A percentile compares a stretch with the other conserved stretches of the same genome.
Conservation (phyloP, 1,140 invertebrate species). For the Drosophila saltans region DNA sequence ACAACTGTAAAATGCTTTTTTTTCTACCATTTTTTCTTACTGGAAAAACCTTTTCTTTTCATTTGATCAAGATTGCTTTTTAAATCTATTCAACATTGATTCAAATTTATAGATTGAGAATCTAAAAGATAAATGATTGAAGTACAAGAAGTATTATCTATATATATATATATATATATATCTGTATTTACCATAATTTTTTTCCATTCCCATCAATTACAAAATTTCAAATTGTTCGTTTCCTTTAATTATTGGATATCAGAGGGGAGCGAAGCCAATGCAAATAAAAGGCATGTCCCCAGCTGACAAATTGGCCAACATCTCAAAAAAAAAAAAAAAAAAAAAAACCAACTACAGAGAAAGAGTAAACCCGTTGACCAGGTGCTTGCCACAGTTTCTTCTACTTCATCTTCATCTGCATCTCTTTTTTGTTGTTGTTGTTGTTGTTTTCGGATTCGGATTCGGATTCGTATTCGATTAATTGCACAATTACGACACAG, state of each 20-base stretch:
- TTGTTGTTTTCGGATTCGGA: neutral
- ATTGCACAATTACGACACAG: constrained; percentile 81
- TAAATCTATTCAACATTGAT: too few relatives aligned
- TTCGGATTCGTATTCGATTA: constrained; percentile 43
- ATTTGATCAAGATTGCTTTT: neutral
- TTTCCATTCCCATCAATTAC: neutral
- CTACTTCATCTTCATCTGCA: constrained; percentile 11
- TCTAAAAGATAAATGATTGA: neutral
- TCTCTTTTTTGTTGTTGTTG: neutral
- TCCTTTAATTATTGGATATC: constrained; percentile 70
- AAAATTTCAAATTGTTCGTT: constrained; percentile 55
- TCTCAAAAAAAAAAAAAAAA: constrained; percentile 8
- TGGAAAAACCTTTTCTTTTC: constrained; percentile 28
- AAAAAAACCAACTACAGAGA: constrained; percentile 1
- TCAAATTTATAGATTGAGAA: neutral
- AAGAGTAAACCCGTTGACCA: constrained; percentile 69
- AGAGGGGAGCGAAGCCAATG: constrained; percentile 58
- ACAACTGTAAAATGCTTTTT: constrained; percentile 57
- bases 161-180: too few relatives aligned
- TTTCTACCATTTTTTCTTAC: neutral
- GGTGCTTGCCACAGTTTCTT: constrained; percentile 17
- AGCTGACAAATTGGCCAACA: constrained; percentile 76
- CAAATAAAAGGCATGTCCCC: constrained; percentile 80
- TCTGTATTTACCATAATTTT: neutral
- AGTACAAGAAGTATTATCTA: too few relatives aligned